A percentile compares a stretch with the other conserved stretches of the same genome.
phyloP scores from a whole-genome alignment of 2,888 invertebrate genomes.

The Ophioninae sp. region DNA sequence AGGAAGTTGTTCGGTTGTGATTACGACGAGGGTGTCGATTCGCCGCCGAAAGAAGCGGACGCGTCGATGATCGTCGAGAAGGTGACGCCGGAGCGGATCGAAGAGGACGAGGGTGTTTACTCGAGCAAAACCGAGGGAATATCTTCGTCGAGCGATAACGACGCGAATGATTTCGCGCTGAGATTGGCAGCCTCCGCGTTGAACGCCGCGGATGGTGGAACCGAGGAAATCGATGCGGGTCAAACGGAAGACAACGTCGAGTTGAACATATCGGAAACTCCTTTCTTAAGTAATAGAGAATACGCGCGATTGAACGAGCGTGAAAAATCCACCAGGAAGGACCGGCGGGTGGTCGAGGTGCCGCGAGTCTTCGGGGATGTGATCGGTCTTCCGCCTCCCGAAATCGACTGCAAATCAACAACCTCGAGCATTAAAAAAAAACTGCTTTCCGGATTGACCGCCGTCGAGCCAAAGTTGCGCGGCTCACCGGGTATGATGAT shows the following conservation, averaged over 20 bases:
- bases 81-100: not conserved
- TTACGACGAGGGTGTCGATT: slow-evolving; percentile 52
- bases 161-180: slow-evolving; percentile 53
- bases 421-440: slow-evolving; percentile 16
- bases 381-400: slow-evolving; percentile 60
- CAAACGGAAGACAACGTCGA: not conserved
- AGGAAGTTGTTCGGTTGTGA: slow-evolving; percentile 63
- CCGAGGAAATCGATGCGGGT: not conserved
- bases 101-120: slow-evolving; percentile 42
- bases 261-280: slow-evolving; percentile 58
- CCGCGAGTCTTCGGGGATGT: slow-evolving; percentile 42
- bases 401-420: slow-evolving; percentile 56
- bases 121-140: slow-evolving; percentile 36
- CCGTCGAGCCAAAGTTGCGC: slow-evolving; percentile 81
- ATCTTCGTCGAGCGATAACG: slow-evolving; percentile 6
- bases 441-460: slow-evolving; percentile 59
- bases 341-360: not conserved
- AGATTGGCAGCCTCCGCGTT: slow-evolving; percentile 45
- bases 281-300: slow-evolving; percentile 59
- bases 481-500: slow-evolving; percentile 84
- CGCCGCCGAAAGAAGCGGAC: slow-evolving; percentile 44
- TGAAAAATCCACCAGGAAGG: no score
- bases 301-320: slow-evolving; percentile 42
- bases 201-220: not conserved
- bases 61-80: slow-evolving; percentile 6